phyloP scores from a whole-genome alignment of 2,113 vertebrate genomes.

The Ailuropoda melanoleuca region DNA sequence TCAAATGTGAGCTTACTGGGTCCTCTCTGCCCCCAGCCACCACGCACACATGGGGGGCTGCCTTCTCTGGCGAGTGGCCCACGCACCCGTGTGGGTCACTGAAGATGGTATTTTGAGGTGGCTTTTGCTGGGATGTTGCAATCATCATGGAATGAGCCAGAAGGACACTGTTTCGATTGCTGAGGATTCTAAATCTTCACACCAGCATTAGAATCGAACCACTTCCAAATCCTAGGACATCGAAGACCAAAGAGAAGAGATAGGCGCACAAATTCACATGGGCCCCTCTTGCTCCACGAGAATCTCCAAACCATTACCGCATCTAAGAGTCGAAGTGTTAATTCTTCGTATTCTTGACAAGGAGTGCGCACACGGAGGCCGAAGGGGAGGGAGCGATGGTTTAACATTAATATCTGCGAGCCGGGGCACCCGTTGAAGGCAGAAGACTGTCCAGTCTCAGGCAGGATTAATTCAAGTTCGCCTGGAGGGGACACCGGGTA shows the following conservation, averaged over 20 bases:
- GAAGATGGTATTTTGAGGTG: conserved; percentile 78
- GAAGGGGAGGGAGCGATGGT: conserved; percentile 80
- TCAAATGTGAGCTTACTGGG: not conserved
- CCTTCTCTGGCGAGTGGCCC: conserved; percentile 20
- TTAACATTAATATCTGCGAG: conserved; percentile 81
- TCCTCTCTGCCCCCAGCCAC: fast-evolving
- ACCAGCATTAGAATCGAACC: conserved; percentile 65
- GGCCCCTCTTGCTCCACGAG: conserved; percentile 72
- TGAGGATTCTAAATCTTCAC: conserved; percentile 80
- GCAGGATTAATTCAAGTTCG: conserved; percentile 75
- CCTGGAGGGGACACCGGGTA: conserved; percentile 76
- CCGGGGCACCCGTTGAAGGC: conserved; percentile 48
- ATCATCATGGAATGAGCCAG: conserved; percentile 73
- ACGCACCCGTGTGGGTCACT: conserved; percentile 73
- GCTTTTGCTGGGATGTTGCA: conserved; percentile 75
- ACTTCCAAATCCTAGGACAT: conserved; percentile 75
- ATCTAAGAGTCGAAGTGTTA: conserved; percentile 73
- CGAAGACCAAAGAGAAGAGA: conserved; percentile 73
- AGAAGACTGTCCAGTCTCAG: conserved; percentile 61
- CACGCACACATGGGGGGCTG: not conserved
- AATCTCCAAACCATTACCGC: conserved; percentile 77
- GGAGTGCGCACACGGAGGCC: conserved; percentile 79
- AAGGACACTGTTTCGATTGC: conserved; percentile 54
- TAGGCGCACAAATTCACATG: conserved; percentile 50
- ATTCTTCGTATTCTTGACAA: conserved; percentile 80